Evolutionary conservation across 2,797 vertebrate genomes (phyloP).

Genomic region (Anas capensis): DNA sequence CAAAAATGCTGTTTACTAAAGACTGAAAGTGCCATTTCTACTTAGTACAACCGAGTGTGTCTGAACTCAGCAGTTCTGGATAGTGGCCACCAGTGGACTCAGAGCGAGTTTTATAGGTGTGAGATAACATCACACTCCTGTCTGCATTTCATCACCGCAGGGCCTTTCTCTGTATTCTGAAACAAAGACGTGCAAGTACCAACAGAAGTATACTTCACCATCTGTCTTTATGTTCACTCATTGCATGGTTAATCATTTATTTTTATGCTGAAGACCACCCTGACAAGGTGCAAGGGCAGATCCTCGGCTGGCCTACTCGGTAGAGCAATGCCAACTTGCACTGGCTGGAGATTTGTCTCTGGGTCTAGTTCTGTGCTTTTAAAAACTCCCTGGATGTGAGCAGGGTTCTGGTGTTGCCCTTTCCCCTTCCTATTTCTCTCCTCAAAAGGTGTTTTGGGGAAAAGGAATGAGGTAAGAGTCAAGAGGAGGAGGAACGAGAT

Average conservation of each 20-base stretch:
- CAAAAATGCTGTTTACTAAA: conserved; percentile 73
- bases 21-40: conserved; percentile 67
- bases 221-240: conserved; percentile 43
- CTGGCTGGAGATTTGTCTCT: neutral
- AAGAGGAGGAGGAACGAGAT: neutral
- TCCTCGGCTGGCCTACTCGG: neutral
- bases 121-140: conserved; percentile 77
- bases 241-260: neutral
- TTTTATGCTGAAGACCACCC: conserved; percentile 20
- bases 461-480: neutral
- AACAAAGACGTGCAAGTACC: conserved; percentile 72
- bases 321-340: neutral
- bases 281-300: neutral
- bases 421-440: neutral
- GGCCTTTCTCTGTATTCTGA: conserved; percentile 63
- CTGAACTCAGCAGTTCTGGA: conserved; percentile 63
- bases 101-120: conserved; percentile 67
- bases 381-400: rapidly evolving
- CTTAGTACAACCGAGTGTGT: conserved; percentile 50
- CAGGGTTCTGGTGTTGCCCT: neutral
- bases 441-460: neutral
- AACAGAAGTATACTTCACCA: conserved; percentile 68
- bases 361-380: neutral
- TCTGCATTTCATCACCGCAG: conserved; percentile 74
- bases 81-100: conserved; percentile 75